Evolutionary conservation across 2,888 invertebrate genomes (phyloP).

Genomic region (Scaptomyza caliginosa): DNA sequence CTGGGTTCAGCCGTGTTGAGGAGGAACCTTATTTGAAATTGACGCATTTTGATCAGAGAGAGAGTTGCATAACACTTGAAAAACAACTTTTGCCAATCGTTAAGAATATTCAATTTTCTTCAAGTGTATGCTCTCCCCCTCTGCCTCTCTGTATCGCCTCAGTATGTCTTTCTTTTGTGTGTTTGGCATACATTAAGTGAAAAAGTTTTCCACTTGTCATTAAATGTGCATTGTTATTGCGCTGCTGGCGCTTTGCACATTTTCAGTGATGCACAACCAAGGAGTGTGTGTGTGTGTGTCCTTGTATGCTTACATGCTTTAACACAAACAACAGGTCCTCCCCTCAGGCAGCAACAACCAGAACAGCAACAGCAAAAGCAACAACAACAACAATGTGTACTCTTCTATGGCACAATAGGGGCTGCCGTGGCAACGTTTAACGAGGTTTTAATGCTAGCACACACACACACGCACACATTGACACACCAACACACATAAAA

Average conservation of each 20-base stretch:
- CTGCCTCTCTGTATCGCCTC: not conserved
- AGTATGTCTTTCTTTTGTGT: conserved; percentile 24
- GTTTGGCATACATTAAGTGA: conserved; percentile 76
- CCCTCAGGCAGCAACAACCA: conserved; percentile 9
- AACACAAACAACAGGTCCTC: conserved; percentile 10
- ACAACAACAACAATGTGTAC: conserved; percentile 28
- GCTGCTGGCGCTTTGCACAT: conserved; percentile 58
- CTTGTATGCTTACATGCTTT: conserved; percentile 32
- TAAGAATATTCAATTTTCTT: not conserved
- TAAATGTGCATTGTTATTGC: conserved; percentile 77
- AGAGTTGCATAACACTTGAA: conserved; percentile 71
- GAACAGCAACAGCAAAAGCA: conserved; percentile 20
- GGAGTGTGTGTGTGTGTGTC: conserved; percentile 27
- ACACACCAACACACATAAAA: conserved; percentile 5
- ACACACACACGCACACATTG: conserved; percentile 16
- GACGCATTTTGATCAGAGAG: conserved; percentile 64
- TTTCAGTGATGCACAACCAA: conserved; percentile 33
- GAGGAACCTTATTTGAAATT: conserved; percentile 60
- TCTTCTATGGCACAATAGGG: conserved; percentile 43
- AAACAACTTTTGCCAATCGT: too few relatives aligned
- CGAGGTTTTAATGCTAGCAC: conserved; percentile 68
- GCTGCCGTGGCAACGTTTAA: conserved; percentile 70
- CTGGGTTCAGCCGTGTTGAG: conserved; percentile 1
- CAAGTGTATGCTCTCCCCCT: not conserved
- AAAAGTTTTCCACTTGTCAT: conserved; percentile 79